These are phyloP conservation scores for Apis mellifera DNA, from an alignment of 1,140 invertebrate species.

Conservation along the genomic window Amel_HAv3.1 CM009938.2:5643501-5644000, in stretches of 20 bases:
- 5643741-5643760: slow-evolving; percentile 51
- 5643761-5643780: slow-evolving; percentile 18
- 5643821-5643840: neutral
- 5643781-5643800: slow-evolving; percentile 25
- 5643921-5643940: no score
- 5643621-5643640: slow-evolving; percentile 26
- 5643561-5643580: slow-evolving; percentile 49
- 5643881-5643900: neutral
- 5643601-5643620: slow-evolving; percentile 60
- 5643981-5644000: no score
- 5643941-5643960: no score
- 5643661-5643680: slow-evolving; percentile 57
- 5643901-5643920: neutral
- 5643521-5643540: slow-evolving; percentile 58
- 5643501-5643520: slow-evolving; percentile 51
- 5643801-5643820: no score
- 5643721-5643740: slow-evolving; percentile 41
- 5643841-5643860: no score
- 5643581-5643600: slow-evolving; percentile 7
- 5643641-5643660: neutral
- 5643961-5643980: no score
- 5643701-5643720: slow-evolving; percentile 59
- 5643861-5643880: neutral
- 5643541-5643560: slow-evolving; percentile 57
- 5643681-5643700: slow-evolving; percentile 31